These are phyloP conservation scores for Sialia sialis DNA, from an alignment of 2,113 vertebrate genomes.

Conservation along the genomic window DNA sequence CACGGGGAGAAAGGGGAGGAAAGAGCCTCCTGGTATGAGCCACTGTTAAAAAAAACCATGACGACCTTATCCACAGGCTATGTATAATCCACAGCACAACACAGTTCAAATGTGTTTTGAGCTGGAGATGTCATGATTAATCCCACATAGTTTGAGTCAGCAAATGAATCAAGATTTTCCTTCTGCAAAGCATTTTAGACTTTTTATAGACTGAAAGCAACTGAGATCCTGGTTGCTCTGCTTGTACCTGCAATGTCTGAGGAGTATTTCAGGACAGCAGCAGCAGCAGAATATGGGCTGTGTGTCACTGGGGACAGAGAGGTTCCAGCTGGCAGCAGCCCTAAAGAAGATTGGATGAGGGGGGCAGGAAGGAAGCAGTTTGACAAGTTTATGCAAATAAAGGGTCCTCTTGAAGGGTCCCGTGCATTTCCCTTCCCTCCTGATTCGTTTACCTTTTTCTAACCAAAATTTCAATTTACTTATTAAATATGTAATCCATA, in stretches of 20 bases:
- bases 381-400: too few relatives aligned
- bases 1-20: fast-evolving
- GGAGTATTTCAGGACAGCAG: not conserved
- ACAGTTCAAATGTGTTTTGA: not conserved
- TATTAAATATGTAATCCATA: not conserved
- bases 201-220: not conserved
- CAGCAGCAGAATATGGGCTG: not conserved
- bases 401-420: not conserved
- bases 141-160: not conserved
- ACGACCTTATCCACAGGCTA: not conserved
- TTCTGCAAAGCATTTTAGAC: not conserved
- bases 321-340: not conserved
- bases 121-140: not conserved
- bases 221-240: not conserved
- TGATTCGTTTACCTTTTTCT: not conserved
- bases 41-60: not conserved
- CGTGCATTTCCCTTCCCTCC: not conserved
- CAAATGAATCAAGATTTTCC: not conserved
- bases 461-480: not conserved
- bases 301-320: not conserved
- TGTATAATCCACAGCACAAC: not conserved
- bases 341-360: not conserved
- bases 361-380: not conserved
- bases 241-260: not conserved
- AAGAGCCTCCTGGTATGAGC: not conserved